These are phyloP conservation scores for Luffia ferchaultella DNA, from an alignment of 2,888 invertebrate genomes.

Conservation along the genomic window DNA sequence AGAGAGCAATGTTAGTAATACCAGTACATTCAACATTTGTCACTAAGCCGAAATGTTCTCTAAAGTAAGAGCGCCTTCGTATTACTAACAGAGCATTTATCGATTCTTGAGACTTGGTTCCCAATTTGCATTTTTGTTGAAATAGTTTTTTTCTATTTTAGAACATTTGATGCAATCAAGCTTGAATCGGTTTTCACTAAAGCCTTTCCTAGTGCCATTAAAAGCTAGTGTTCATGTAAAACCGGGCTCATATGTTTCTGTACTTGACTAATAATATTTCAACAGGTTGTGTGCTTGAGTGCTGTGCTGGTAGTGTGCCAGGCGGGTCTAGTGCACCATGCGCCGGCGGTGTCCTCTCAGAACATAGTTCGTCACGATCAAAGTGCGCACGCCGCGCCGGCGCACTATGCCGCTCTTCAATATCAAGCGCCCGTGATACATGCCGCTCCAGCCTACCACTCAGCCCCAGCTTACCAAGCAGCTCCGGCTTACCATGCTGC, in stretches of 20 bases:
- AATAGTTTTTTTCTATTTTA: too few species aligned
- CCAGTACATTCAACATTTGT: conserved; percentile 53
- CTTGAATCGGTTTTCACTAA: too few species aligned
- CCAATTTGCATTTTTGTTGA: too few species aligned
- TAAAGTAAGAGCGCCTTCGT: conserved; percentile 46
- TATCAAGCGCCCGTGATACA: conserved; percentile 23
- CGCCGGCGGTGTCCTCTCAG: conserved; percentile 56
- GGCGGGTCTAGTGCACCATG: conserved; percentile 47
- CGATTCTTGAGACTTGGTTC: too few species aligned
- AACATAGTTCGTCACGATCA: conserved; percentile 51
- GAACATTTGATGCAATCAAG: too few species aligned
- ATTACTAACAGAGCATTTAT: neutral
- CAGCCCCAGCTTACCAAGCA: conserved; percentile 12
- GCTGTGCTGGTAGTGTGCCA: conserved; percentile 43
- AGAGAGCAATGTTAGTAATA: conserved; percentile 47
- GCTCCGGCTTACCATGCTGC: conserved; percentile 18
- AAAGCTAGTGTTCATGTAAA: too few species aligned
- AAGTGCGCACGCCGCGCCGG: conserved; percentile 33
- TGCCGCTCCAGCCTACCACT: conserved; percentile 20
- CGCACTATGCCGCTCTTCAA: conserved; percentile 26
- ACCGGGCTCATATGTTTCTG: too few species aligned
- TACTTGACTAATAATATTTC: too few species aligned
- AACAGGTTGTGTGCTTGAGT: conserved; percentile 34
- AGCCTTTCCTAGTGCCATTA: too few species aligned
- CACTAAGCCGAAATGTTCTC: conserved; percentile 57